phyloP scores from a whole-genome alignment of 2,888 invertebrate genomes.

The Antheraea assamensis region DNA sequence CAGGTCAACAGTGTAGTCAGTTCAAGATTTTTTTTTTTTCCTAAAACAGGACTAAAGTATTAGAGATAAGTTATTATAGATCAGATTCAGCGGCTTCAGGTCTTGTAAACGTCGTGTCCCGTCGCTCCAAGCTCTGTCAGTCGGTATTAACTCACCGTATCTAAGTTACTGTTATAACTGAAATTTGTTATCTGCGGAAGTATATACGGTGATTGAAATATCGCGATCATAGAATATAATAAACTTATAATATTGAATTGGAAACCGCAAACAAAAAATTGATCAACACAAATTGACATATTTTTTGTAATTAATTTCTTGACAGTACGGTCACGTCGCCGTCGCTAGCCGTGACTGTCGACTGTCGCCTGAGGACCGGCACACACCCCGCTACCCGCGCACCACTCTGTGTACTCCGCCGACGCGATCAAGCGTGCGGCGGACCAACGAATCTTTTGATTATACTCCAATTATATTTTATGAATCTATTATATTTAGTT shows the following conservation, averaged over 20 bases:
- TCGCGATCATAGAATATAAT: neutral
- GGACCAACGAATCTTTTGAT: neutral
- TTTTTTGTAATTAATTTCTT: constrained; percentile 4
- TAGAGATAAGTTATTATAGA: neutral
- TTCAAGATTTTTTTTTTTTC: too few relatives aligned
- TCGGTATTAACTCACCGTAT: too few relatives aligned
- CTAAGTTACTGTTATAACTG: neutral
- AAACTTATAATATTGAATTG: neutral
- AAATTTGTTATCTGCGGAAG: neutral
- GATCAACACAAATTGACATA: constrained; percentile 7
- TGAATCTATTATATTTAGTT: neutral
- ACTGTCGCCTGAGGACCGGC: neutral
- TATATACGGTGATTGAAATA: neutral
- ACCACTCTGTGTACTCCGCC: neutral
- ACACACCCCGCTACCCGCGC: neutral
- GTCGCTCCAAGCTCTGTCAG: neutral
- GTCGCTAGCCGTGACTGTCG: constrained; percentile 1
- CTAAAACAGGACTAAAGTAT: neutral
- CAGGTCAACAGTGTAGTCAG: too few relatives aligned
- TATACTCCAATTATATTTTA: neutral
- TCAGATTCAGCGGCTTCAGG: neutral
- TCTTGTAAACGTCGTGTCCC: neutral
- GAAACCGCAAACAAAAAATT: constrained; percentile 12
- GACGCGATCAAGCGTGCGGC: neutral
- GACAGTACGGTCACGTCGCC: constrained; percentile 9